These are phyloP conservation scores for Onthophagus sagittarius DNA, from an alignment of 2,888 invertebrate genomes.

Conservation along the genomic window DNA sequence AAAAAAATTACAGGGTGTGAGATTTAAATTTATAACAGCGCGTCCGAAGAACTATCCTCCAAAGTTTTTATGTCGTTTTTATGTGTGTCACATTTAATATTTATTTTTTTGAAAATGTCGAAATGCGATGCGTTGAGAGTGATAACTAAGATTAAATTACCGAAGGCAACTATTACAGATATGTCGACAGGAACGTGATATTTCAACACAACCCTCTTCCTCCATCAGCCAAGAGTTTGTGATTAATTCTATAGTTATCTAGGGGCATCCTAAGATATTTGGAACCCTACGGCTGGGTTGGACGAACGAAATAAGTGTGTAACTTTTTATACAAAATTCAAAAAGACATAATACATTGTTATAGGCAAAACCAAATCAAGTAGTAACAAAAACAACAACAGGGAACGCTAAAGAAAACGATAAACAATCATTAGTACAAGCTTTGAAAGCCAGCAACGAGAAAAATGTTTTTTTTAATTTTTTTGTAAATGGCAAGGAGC, in stretches of 20 bases:
- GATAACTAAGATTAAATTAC: neutral
- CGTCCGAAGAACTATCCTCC: neutral
- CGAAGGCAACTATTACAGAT: neutral
- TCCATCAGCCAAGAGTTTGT: neutral
- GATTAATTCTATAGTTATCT: neutral
- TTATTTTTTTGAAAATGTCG: neutral
- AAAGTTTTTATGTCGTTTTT: neutral
- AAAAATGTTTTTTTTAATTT: no score
- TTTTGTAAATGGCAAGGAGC: no score
- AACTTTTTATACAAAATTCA: no score
- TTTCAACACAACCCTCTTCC: neutral
- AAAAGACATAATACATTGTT: no score
- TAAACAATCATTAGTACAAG: no score
- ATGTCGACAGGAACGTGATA: neutral
- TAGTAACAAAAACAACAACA: no score
- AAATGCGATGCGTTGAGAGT: neutral
- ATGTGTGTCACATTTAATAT: neutral
- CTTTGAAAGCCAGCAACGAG: no score
- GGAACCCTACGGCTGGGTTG: no score
- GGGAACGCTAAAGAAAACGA: no score
- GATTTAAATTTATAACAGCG: neutral
- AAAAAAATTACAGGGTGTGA: neutral
- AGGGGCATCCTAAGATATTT: no score
- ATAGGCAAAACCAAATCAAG: no score
- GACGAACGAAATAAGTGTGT: no score